phyloP scores from a whole-genome alignment of 2,888 invertebrate genomes.

The Thecocarcelia acutangulata region DNA sequence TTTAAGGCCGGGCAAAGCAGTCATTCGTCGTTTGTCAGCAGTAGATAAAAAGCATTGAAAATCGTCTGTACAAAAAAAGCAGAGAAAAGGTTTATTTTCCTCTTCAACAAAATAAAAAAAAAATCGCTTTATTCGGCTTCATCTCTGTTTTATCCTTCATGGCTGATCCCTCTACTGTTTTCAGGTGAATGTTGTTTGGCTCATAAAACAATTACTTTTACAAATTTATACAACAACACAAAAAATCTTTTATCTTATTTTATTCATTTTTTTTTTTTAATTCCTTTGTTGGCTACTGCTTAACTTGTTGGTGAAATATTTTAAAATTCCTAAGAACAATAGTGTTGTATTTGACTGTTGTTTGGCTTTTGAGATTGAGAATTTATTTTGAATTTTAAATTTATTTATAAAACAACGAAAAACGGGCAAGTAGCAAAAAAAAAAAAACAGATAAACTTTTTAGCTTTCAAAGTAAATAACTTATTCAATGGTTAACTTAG shows the following conservation, averaged over 20 bases:
- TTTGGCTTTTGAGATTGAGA: constrained; percentile 35
- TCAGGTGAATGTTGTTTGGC: constrained; percentile 60
- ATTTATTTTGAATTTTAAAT: constrained; percentile 68
- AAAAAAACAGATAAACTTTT: constrained; percentile 14
- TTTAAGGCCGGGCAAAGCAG: constrained; percentile 59
- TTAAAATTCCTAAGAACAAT: constrained; percentile 55
- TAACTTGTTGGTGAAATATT: constrained; percentile 49
- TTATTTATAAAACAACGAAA: constrained; percentile 51
- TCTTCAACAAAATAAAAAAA: not conserved
- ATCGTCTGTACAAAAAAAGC: not conserved
- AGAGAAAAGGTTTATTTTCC: constrained; percentile 6
- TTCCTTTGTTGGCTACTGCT: constrained; percentile 4
- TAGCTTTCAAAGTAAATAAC: constrained; percentile 68
- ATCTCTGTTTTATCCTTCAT: constrained; percentile 48
- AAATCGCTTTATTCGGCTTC: not conserved
- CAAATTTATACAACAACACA: constrained; percentile 76
- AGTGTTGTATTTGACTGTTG: constrained; percentile 28
- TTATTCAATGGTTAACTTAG: constrained; percentile 60
- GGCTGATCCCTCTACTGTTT: constrained; percentile 44
- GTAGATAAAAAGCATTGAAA: constrained; percentile 56
- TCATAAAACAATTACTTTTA: constrained; percentile 78
- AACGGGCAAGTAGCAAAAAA: constrained; percentile 1
- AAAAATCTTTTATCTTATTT: constrained; percentile 69
- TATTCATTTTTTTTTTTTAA: constrained; percentile 1
- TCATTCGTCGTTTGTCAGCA: constrained; percentile 43